These are phyloP conservation scores for Lucinisca nassula DNA, from an alignment of 2,888 invertebrate genomes.

Conservation along the genomic window DNA sequence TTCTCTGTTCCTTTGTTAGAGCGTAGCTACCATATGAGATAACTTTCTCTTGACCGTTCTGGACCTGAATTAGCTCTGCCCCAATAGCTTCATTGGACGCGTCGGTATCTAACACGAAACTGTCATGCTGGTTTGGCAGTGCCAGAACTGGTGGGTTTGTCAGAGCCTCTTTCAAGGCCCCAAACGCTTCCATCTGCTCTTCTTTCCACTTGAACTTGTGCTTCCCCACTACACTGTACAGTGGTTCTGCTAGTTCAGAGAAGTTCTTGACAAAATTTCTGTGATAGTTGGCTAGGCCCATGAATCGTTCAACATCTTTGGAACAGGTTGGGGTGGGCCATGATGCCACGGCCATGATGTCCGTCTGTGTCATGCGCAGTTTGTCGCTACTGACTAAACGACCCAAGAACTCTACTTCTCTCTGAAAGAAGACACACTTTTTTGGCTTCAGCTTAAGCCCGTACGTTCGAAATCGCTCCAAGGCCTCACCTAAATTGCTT, in stretches of 20 bases:
- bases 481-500: not conserved
- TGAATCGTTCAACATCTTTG: too few relatives aligned
- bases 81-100: slow-evolving; percentile 50
- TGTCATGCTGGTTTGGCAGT: slow-evolving; percentile 29
- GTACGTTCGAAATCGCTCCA: not conserved
- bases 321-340: too few relatives aligned
- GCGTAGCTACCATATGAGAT: slow-evolving; percentile 27
- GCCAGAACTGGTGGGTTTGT: slow-evolving; percentile 35
- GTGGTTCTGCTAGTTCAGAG: slow-evolving; percentile 46
- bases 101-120: slow-evolving; percentile 46
- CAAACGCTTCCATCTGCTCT: slow-evolving; percentile 33
- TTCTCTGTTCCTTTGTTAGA: slow-evolving; percentile 18
- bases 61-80: slow-evolving; percentile 31
- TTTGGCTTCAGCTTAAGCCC: slow-evolving; percentile 40
- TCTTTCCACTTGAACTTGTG: slow-evolving; percentile 38
- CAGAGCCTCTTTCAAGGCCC: slow-evolving; percentile 5
- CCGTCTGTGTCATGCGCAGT: too few relatives aligned
- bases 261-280: too few relatives aligned
- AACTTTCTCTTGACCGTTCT: slow-evolving; percentile 21
- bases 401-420: too few relatives aligned
- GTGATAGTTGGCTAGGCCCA: too few relatives aligned
- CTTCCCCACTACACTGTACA: slow-evolving; percentile 46
- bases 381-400: too few relatives aligned
- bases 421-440: too few relatives aligned
- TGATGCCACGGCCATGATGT: too few relatives aligned